Evolutionary conservation across 2,888 invertebrate species (phyloP), one percentile per base, ranked within the genome.

Genomic region (Amphipyra berbera): DNA sequence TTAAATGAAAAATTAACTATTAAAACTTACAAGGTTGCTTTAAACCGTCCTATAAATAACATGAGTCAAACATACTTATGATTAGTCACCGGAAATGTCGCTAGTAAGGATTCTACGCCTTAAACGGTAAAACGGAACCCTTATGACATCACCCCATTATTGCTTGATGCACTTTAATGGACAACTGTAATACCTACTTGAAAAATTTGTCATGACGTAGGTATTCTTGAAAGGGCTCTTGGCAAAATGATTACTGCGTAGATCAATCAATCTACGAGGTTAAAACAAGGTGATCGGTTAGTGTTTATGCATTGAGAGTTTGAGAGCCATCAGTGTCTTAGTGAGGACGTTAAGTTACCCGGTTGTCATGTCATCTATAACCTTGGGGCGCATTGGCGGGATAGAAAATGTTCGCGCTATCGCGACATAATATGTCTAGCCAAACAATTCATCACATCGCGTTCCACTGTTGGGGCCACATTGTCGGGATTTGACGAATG

Each of bases 81-180:
- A 73, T 78, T 76, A 78, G 74, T 78, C 78, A 78, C 67, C 76
- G 78, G 79, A 78, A 78, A 76, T 46, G 40, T 52, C 66, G 59
- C 61, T 78, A 78, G 71, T 78, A 78, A 68, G 78, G 78, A 76
- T 78, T 78, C 78, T 64, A 67, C 61, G 62, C 71, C 52, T 67
- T 71, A 67, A 74, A 78, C 38, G 68, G 71, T 70, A 55, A 71
- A 78, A 66, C 41, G 48, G 63, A 78, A 74, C 76, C 79, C 78
- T 67, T 76, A 78, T 68, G 76, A 78, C 71, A 67, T 76, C 79
- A 78, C 78, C 76, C 76, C 14, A 63, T 52, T 50, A 52, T 41
- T 45, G 42, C 38, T 49, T 54, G 44, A 53, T 68, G 58, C 54
- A 74, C 50, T 58, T 60, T 37, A 37, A 35, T n/a, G 14, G 38